These are phyloP conservation scores for Rafetus swinhoei DNA, from an alignment of 2,113 vertebrate species.

Conservation along the genomic window DNA sequence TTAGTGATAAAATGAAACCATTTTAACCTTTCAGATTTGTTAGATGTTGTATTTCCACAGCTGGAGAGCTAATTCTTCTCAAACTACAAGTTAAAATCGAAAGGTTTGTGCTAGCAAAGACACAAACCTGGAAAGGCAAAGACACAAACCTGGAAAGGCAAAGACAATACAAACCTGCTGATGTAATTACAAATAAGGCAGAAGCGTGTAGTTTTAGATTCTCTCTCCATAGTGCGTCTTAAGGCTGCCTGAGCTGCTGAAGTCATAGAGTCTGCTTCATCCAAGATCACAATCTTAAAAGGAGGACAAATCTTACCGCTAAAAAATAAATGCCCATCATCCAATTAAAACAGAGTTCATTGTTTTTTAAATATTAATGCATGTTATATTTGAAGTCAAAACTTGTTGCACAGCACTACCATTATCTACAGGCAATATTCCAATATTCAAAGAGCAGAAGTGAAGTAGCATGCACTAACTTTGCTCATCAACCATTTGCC, in stretches of 20 bases:
- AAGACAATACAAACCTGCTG: constrained; percentile 85
- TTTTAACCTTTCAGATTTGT: neutral
- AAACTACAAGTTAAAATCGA: neutral
- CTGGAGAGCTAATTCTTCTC: neutral
- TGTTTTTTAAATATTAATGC: neutral
- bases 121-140: neutral
- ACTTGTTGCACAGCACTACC: neutral
- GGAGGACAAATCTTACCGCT: constrained; percentile 95
- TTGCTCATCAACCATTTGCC: neutral
- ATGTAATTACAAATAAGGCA: constrained; percentile 99
- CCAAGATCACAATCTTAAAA: constrained; percentile 98
- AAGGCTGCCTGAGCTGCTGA: constrained; percentile 94
- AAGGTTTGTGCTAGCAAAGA: neutral
- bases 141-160: neutral
- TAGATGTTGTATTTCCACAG: neutral
- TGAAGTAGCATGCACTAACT: neutral
- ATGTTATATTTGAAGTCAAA: neutral
- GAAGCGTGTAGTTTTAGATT: constrained; percentile 96
- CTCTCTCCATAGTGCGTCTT: constrained; percentile 97
- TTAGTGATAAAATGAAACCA: neutral
- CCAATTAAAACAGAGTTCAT: neutral
- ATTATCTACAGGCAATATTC: neutral
- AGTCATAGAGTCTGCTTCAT: constrained; percentile 99
- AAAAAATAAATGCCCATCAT: constrained; percentile 32
- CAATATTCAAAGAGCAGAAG: neutral